These are phyloP conservation scores for Leptestheria dahalacensis DNA, from an alignment of 1,140 invertebrate species.

Conservation along the genomic window DNA sequence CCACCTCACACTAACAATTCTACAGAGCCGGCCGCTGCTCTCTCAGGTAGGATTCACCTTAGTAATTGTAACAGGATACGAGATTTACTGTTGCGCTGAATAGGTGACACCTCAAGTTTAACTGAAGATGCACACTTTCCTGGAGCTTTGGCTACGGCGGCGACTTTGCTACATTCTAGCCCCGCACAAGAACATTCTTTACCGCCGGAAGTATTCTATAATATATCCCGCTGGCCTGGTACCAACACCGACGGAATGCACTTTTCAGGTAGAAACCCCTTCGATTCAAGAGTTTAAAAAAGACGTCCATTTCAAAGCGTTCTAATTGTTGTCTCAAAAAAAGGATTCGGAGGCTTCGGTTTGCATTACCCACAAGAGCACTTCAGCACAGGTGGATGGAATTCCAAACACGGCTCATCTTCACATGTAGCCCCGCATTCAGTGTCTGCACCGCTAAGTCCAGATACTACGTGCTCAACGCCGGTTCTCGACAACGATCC, in stretches of 20 bases:
- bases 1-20: neutral
- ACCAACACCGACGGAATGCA: neutral
- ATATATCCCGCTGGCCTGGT: neutral
- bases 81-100: neutral
- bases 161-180: neutral
- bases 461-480: slow-evolving; percentile 13
- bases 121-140: neutral
- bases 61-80: neutral
- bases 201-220: neutral
- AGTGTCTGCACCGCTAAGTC: slow-evolving; percentile 4
- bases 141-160: neutral
- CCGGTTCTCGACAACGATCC: slow-evolving; percentile 11
- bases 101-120: neutral
- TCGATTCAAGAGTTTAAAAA: neutral
- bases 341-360: slow-evolving; percentile 1
- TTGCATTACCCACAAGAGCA: neutral
- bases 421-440: neutral
- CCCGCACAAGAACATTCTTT: neutral
- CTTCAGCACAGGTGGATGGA: neutral
- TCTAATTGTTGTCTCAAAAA: neutral
- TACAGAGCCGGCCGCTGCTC: neutral
- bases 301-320: neutral
- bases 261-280: neutral
- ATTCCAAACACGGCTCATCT: too few species aligned
- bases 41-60: neutral